A percentile compares a stretch with the other conserved stretches of the same genome.
Evolutionary conservation across 2,113 vertebrate species (phyloP).

Genomic region (Steatornis caripensis): DNA sequence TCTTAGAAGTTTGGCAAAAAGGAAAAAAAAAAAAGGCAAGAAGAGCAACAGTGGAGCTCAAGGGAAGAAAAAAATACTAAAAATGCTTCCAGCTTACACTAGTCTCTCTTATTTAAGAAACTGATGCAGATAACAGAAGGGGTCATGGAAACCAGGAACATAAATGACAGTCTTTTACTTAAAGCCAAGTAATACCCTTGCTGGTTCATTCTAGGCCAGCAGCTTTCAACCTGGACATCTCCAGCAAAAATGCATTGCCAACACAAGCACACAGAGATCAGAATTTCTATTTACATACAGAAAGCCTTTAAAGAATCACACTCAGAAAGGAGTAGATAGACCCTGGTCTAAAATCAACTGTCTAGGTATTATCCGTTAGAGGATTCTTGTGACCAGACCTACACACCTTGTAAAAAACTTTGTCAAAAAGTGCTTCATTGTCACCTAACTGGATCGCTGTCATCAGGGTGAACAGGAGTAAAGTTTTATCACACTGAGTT

Average conservation of each 20-base stretch:
- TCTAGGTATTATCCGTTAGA: background rate
- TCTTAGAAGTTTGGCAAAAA: background rate
- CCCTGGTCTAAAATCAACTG: background rate
- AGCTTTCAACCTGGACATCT: background rate
- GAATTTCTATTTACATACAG: background rate
- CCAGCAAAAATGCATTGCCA: background rate
- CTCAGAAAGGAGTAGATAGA: background rate
- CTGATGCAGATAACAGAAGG: background rate
- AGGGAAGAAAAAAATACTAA: background rate
- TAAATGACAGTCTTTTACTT: background rate
- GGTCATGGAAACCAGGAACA: background rate
- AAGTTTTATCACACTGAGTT: background rate
- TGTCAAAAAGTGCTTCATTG: background rate
- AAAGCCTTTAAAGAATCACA: background rate
- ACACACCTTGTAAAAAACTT: background rate
- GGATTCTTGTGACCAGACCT: background rate
- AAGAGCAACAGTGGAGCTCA: background rate
- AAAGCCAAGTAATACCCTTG: background rate
- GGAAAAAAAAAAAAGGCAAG: background rate
- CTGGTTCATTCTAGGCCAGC: background rate
- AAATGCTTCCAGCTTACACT: background rate
- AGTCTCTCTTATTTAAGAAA: background rate
- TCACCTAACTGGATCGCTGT: background rate
- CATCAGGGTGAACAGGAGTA: background rate
- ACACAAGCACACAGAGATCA: background rate